Conservation (phyloP, 2,888 invertebrate genomes). For the Julus scandinavius region DNA sequence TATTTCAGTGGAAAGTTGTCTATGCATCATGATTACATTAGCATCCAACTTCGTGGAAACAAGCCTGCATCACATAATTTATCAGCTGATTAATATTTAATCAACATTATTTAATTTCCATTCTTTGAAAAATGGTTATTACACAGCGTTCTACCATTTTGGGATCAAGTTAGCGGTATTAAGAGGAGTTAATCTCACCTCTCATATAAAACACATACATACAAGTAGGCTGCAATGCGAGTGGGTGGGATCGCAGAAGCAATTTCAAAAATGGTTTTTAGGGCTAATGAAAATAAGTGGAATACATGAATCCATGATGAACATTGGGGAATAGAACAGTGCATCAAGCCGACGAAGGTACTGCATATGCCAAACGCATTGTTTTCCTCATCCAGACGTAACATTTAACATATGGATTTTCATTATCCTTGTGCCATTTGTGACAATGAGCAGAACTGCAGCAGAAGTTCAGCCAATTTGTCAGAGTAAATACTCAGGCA, state of each 20-base stretch:
- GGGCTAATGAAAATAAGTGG: conserved; percentile 26
- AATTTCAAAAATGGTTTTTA: conserved; percentile 42
- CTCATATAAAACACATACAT: background rate
- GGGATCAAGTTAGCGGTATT: background rate
- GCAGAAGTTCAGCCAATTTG: conserved; percentile 28
- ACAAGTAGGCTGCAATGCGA: background rate
- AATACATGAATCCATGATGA: conserved; percentile 29
- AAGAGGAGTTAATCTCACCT: background rate
- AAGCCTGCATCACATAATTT: background rate
- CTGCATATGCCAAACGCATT: background rate
- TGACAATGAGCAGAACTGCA: conserved; percentile 28
- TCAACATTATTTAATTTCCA: conserved; percentile 11
- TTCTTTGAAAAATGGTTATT: background rate
- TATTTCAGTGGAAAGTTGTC: too few species aligned
- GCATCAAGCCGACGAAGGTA: background rate
- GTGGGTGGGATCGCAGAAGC: background rate
- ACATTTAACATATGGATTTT: conserved; percentile 42
- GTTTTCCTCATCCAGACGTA: conserved; percentile 12
- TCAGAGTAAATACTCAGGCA: conserved; percentile 39
- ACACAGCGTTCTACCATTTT: background rate
- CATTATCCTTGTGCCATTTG: conserved; percentile 39
- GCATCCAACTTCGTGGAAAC: background rate
- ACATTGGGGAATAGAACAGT: background rate
- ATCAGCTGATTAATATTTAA: background rate
- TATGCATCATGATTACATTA: background rate